A percentile compares a stretch with the other conserved stretches of the same genome.
Evolutionary conservation across 2,113 vertebrate species (phyloP).

Genomic region (Corythoichthys intestinalis): DNA sequence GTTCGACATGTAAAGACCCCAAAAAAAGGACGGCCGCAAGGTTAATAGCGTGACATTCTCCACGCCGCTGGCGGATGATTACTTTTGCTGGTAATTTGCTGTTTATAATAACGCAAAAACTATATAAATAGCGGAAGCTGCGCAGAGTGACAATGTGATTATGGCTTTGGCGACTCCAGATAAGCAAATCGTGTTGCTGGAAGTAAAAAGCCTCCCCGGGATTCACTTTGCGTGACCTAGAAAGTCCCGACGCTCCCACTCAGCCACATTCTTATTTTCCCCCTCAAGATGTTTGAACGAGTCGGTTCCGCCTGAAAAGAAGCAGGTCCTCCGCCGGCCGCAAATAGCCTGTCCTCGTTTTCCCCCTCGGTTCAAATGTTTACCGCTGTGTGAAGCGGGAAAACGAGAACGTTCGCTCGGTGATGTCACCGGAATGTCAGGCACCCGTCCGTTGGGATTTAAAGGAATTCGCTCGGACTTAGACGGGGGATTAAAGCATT

Average conservation of each 20-base stretch:
- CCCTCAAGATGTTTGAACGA: constrained; percentile 41
- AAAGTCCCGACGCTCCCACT: constrained; percentile 51
- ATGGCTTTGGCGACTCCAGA: constrained; percentile 60
- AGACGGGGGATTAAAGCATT: background rate
- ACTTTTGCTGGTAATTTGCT: constrained; percentile 53
- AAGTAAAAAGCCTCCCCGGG: constrained; percentile 54
- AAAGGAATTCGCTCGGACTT: background rate
- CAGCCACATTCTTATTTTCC: constrained; percentile 25
- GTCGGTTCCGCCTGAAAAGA: constrained; percentile 19
- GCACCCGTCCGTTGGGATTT: background rate
- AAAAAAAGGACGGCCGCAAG: constrained; percentile 36
- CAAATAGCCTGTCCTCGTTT: constrained; percentile 4
- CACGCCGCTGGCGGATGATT: constrained; percentile 46
- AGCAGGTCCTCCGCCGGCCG: constrained; percentile 22
- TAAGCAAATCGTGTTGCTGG: constrained; percentile 59
- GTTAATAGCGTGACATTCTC: constrained; percentile 43
- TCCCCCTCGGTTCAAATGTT: constrained; percentile 8
- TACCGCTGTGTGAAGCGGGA: background rate
- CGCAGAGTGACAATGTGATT: constrained; percentile 62
- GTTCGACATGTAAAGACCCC: background rate
- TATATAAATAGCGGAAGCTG: constrained; percentile 53
- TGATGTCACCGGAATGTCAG: background rate
- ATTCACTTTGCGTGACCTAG: constrained; percentile 62
- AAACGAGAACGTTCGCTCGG: background rate
- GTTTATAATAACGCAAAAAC: constrained; percentile 40